phyloP scores from a whole-genome alignment of 2,888 invertebrate genomes.

The Odontomyia ornata region DNA sequence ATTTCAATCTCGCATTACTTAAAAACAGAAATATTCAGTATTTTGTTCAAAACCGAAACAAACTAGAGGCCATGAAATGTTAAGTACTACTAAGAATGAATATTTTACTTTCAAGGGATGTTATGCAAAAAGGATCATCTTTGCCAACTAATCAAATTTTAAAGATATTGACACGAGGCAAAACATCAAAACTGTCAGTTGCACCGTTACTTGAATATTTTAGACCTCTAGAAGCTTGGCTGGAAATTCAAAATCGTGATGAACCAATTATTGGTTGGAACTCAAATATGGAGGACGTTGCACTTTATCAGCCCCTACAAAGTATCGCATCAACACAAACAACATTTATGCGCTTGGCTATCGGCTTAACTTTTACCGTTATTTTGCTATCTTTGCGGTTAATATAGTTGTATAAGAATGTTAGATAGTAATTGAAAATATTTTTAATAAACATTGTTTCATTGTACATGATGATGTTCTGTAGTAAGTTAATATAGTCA shows the following conservation, averaged over 20 bases:
- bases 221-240: conserved; percentile 80
- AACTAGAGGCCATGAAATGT: no score
- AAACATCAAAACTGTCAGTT: conserved; percentile 77
- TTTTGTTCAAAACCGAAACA: no score
- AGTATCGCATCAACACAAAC: conserved; percentile 7
- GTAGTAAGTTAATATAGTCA: no score
- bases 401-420: no score
- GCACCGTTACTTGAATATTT: conserved; percentile 83
- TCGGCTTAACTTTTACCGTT: no score
- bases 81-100: no score
- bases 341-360: background rate
- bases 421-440: no score
- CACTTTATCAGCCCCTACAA: conserved; percentile 63
- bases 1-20: no score
- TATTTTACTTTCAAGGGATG: conserved; percentile 67
- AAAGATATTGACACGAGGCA: conserved; percentile 74
- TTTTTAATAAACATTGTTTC: no score
- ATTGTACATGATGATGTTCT: no score
- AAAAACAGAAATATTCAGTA: no score
- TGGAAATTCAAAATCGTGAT: conserved; percentile 77
- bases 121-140: conserved; percentile 75
- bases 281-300: conserved; percentile 72
- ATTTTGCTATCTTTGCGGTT: no score
- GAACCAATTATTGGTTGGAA: conserved; percentile 81
- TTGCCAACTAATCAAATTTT: conserved; percentile 78